Evolutionary conservation across 2,888 invertebrate species (phyloP), one percentile per base, ranked within the genome.

Genomic region (Hemistola chrysoprasaria): DNA sequence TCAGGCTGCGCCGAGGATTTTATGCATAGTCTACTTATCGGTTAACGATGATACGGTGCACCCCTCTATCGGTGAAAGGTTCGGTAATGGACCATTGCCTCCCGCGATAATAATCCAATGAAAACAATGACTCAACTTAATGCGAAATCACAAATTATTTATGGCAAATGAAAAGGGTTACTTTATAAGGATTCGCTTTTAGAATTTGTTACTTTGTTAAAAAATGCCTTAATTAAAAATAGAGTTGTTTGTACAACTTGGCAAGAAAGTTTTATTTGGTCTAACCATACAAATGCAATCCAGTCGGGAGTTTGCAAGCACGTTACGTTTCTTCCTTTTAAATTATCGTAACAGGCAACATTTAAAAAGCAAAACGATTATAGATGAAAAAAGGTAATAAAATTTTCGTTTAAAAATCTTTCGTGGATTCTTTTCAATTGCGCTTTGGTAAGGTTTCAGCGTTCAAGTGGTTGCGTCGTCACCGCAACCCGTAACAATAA

Each of bases 371-470:
- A 21, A 32, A 36, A 31, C 26, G 27, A 28, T 43, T 26, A 30
- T 35, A 44, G 38, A 38, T 22, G 30, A 25, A 28, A 25, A 22
- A 8, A 32, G 34, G 31, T 34, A 35, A 41, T 46, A 52, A 47
- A 52, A 65, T 61, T 57, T 50, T 55, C 53, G 62, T 65, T 58
- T 56, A 71, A 74, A 70, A 69, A 63, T 58, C 50, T 59, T 79
- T 78, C 65, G 60, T 53, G 82, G 82, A 66, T 82, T 84, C 83
- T 73, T 79, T 78, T 71, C 81, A 76, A 82, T 82, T 73, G 74
- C 65, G 69, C 58, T 47, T 64, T 67, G 44, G 52, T 78, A 75
- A 36, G 85, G 80, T 61, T 79, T 83, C 84, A 49, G 64, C 71
- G 66, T 75, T 75, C 65, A 71, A 63, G 56, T 58, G 50, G 53